Conservation (phyloP, 2,113 vertebrate species). For the Epinephelus cyanopodus region DNA sequence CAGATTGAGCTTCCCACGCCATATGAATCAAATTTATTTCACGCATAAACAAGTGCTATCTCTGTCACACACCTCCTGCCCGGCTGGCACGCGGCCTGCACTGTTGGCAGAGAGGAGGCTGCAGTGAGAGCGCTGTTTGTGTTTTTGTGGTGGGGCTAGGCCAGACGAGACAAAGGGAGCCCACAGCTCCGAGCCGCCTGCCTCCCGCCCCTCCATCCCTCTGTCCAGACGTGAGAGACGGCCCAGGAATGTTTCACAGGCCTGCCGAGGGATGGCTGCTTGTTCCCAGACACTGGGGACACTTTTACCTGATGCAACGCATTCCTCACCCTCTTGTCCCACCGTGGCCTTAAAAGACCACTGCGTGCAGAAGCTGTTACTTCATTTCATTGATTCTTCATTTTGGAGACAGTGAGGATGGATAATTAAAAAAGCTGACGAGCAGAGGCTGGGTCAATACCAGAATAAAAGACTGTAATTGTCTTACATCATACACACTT, state of each 20-base stretch:
- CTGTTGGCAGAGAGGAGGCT: constrained; percentile 84
- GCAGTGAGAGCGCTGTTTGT: constrained; percentile 71
- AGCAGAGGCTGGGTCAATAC: not conserved
- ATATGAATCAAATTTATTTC: constrained; percentile 54
- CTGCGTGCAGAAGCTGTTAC: not conserved
- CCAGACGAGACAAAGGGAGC: constrained; percentile 85
- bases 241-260: constrained; percentile 86
- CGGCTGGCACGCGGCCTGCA: constrained; percentile 66
- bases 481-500: not conserved
- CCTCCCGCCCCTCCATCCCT: constrained; percentile 58
- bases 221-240: constrained; percentile 81
- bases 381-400: not conserved
- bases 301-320: constrained; percentile 76
- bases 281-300: constrained; percentile 78
- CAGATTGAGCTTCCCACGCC: constrained; percentile 47
- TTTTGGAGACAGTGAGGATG: constrained; percentile 11
- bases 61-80: constrained; percentile 44
- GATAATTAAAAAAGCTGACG: constrained; percentile 11
- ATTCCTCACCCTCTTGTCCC: constrained; percentile 63
- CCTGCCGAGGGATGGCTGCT: constrained; percentile 87
- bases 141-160: constrained; percentile 65
- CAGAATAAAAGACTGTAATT: not conserved
- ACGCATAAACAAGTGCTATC: constrained; percentile 47
- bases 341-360: constrained; percentile 14
- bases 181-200: constrained; percentile 60